phyloP scores from a whole-genome alignment of 2,888 invertebrate species.

The Trachelus stipa region DNA sequence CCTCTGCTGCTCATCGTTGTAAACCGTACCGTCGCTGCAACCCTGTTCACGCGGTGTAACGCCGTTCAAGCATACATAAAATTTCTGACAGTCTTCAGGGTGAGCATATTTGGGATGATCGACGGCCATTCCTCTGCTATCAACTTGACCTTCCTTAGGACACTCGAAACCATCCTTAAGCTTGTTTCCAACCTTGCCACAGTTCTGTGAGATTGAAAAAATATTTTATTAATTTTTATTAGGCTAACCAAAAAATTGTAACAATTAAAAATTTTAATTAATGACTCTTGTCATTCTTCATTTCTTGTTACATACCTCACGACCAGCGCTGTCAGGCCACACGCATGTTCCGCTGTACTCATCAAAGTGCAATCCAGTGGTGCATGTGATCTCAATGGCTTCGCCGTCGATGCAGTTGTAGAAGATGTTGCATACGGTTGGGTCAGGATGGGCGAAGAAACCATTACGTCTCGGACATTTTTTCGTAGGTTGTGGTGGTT shows the following conservation, averaged over 20 bases:
- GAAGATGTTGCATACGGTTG: slow-evolving; percentile 84
- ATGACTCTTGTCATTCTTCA: slow-evolving; percentile 44
- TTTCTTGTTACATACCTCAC: slow-evolving; percentile 76
- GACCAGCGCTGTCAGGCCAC: slow-evolving; percentile 85
- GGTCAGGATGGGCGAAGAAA: slow-evolving; percentile 90
- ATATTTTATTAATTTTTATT: not conserved
- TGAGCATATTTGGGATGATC: slow-evolving; percentile 89
- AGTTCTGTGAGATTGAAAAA: slow-evolving; percentile 44
- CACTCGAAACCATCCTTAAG: slow-evolving; percentile 88
- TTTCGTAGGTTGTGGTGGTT: slow-evolving; percentile 78
- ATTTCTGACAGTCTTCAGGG: slow-evolving; percentile 89
- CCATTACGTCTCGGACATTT: slow-evolving; percentile 89
- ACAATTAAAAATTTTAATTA: not conserved
- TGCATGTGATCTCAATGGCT: slow-evolving; percentile 82
- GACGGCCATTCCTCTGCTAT: slow-evolving; percentile 77
- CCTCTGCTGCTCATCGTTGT: slow-evolving; percentile 85
- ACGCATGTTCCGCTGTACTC: slow-evolving; percentile 91
- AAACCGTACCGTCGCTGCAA: slow-evolving; percentile 89
- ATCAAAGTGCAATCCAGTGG: slow-evolving; percentile 90
- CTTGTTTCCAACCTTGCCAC: slow-evolving; percentile 67
- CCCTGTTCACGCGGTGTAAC: slow-evolving; percentile 89
- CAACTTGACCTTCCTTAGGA: slow-evolving; percentile 77
- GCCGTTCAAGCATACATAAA: slow-evolving; percentile 91
- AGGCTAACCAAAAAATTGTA: not conserved
- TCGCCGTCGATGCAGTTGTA: slow-evolving; percentile 92